These are phyloP conservation scores for Molossus molossus DNA, from an alignment of 2,797 vertebrate species.

Conservation along the genomic window DNA sequence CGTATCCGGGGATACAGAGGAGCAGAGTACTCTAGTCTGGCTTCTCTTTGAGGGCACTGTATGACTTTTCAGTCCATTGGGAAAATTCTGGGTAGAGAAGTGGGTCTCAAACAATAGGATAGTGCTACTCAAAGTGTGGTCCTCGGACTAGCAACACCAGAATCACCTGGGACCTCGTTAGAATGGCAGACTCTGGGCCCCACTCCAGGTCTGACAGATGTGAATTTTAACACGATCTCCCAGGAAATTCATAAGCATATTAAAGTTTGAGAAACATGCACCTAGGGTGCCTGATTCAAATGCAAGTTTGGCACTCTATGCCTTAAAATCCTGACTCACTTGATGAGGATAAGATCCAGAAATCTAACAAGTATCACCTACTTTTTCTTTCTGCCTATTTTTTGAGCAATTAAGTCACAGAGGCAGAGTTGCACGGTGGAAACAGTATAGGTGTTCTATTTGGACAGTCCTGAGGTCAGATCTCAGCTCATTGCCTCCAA, in stretches of 20 bases:
- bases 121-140: neutral
- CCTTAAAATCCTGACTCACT: neutral
- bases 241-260: neutral
- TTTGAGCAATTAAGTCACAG: neutral
- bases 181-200: neutral
- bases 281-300: neutral
- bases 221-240: constrained; percentile 4
- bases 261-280: neutral
- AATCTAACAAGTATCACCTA: neutral
- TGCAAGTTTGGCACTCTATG: neutral
- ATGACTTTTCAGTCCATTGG: neutral
- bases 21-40: neutral
- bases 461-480: neutral
- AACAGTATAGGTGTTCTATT: neutral
- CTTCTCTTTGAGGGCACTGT: neutral
- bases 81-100: neutral
- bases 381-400: neutral
- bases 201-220: neutral
- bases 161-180: neutral
- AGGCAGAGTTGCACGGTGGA: neutral
- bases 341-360: neutral
- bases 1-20: neutral
- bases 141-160: neutral
- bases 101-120: neutral
- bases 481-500: neutral